Evolutionary conservation across 2,113 vertebrate genomes (phyloP).

Genomic region (Diglossa brunneiventris): DNA sequence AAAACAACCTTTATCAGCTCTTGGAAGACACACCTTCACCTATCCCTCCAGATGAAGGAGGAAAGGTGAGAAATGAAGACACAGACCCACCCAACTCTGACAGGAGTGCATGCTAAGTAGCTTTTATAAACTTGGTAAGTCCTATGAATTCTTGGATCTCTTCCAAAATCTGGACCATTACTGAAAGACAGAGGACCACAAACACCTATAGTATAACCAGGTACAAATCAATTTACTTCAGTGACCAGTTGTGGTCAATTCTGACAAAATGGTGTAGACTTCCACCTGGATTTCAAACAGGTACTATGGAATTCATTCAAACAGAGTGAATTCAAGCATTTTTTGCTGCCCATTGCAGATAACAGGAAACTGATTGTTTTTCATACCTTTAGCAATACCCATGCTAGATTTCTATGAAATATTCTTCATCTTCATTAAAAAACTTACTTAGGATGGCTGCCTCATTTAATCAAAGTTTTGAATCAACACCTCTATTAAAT

Average conservation of each 20-base stretch:
- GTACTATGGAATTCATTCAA: neutral
- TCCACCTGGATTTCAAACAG: neutral
- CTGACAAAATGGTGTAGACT: neutral
- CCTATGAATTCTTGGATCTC: neutral
- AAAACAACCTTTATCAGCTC: neutral
- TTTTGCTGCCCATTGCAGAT: neutral
- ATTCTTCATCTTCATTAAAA: neutral
- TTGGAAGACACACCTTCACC: neutral
- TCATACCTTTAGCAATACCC: neutral
- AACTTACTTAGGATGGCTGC: neutral
- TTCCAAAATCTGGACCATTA: neutral
- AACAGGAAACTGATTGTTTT: neutral
- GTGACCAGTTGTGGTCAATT: neutral
- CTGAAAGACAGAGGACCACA: neutral
- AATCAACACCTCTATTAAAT: neutral
- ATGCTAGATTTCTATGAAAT: neutral
- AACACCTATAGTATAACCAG: neutral
- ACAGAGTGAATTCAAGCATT: neutral
- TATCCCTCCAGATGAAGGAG: neutral
- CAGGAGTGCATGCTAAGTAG: neutral
- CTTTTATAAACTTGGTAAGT: neutral
- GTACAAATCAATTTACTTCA: neutral
- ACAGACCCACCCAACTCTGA: neutral
- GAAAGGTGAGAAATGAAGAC: neutral
- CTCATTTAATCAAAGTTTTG: neutral